Percentiles rank a stretch among this genome's conserved stretches.
Conservation (phyloP, 2,888 invertebrate genomes). For the Drosophila mettleri region DNA sequence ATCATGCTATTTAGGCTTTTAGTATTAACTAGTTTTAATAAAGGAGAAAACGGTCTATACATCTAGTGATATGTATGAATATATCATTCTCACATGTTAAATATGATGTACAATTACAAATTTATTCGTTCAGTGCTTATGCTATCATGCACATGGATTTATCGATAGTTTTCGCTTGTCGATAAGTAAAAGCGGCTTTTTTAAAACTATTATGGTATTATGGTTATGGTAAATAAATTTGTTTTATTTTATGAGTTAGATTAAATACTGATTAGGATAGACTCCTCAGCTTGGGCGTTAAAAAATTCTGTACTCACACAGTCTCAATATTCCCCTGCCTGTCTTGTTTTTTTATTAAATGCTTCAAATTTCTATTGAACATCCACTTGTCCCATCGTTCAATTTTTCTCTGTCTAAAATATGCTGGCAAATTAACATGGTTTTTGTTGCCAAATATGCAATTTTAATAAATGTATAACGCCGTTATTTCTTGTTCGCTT, state of each 20-base stretch:
- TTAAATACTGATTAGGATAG: neutral
- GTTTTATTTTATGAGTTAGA: neutral
- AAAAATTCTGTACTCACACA: constrained; percentile 6
- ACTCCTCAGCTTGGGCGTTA: too few relatives aligned
- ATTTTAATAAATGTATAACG: constrained; percentile 10
- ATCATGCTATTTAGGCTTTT: neutral
- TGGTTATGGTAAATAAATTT: neutral
- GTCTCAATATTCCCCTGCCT: neutral
- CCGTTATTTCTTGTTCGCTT: constrained; percentile 48
- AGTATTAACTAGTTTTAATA: constrained; percentile 1
- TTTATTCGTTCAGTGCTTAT: neutral
- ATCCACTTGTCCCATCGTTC: constrained; percentile 37
- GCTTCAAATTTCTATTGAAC: constrained; percentile 58
- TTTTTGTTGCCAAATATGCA: neutral
- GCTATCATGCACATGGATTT: neutral
- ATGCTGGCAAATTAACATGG: constrained; percentile 39
- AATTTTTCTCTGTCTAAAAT: constrained; percentile 30
- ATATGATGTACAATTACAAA: neutral
- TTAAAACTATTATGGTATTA: constrained; percentile 1
- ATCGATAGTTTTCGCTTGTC: neutral
- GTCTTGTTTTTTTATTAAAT: constrained; percentile 47
- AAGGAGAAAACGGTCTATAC: neutral
- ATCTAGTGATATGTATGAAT: constrained; percentile 2
- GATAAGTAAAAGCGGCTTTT: neutral
- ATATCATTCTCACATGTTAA: neutral